Evolutionary conservation across 1,140 invertebrate genomes (phyloP).

Genomic region (Drosophila takahashii): DNA sequence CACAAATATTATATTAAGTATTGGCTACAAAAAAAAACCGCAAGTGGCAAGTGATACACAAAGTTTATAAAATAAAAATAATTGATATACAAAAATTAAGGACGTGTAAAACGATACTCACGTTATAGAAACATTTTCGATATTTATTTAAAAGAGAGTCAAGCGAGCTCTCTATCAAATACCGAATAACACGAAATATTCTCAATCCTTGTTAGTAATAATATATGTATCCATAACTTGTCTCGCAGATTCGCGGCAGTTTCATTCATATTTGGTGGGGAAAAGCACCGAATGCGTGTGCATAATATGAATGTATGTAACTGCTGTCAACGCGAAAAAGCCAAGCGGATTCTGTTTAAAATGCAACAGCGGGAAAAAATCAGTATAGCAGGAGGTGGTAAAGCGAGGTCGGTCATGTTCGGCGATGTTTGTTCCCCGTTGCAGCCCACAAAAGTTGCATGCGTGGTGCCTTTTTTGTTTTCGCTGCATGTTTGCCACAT

Average conservation of each 20-base stretch:
- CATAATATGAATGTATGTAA: constrained; percentile 60
- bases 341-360: constrained; percentile 60
- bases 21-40: too few relatives aligned
- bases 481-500: constrained; percentile 43
- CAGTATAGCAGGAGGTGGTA: neutral
- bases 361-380: constrained; percentile 62
- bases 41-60: too few relatives aligned
- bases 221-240: neutral
- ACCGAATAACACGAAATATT: neutral
- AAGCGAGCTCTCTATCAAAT: neutral
- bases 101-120: too few relatives aligned
- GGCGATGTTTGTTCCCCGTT: constrained; percentile 45
- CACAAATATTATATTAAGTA: too few relatives aligned
- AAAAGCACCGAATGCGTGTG: constrained; percentile 37
- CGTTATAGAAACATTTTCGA: neutral
- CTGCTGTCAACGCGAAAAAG: constrained; percentile 73
- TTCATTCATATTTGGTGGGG: constrained; percentile 41
- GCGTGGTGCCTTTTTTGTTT: constrained; percentile 41
- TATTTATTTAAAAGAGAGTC: neutral
- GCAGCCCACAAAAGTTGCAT: constrained; percentile 59
- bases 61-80: too few relatives aligned
- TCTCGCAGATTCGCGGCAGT: constrained; percentile 14
- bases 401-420: constrained; percentile 9
- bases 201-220: neutral
- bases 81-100: too few relatives aligned